Conservation (phyloP, 2,797 vertebrate species). For the Coilia nasus region DNA sequence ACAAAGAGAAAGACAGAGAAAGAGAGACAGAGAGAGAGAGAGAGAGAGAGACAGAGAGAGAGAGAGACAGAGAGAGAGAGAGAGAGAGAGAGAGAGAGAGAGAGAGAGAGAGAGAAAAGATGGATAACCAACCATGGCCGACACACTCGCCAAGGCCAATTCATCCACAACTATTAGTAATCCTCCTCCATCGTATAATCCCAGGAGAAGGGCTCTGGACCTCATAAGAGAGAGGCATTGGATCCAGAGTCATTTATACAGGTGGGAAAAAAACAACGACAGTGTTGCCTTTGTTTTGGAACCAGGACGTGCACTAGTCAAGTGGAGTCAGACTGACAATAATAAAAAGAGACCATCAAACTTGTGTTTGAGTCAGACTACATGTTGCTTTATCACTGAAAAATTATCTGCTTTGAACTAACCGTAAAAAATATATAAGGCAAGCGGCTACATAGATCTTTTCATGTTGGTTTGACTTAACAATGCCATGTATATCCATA, state of each 20-base stretch:
- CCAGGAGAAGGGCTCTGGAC: background rate
- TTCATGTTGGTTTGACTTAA: too few species aligned
- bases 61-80: background rate
- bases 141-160: background rate
- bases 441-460: too few species aligned
- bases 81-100: background rate
- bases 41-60: too few species aligned
- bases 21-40: background rate
- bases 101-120: background rate
- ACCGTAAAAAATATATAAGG: too few species aligned
- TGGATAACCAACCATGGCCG: background rate
- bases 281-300: background rate
- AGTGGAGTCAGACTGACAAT: too few species aligned
- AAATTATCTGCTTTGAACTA: too few species aligned
- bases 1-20: background rate
- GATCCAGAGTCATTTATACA: background rate
- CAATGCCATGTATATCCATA: too few species aligned
- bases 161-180: background rate
- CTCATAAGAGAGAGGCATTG: background rate
- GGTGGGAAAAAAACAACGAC: background rate
- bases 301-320: background rate
- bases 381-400: background rate
- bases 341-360: background rate
- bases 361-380: background rate
- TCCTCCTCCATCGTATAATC: background rate